Percentiles rank a stretch among this genome's conserved stretches.
phyloP scores from a whole-genome alignment of 2,888 invertebrate genomes.

The Uloborus plumipes region DNA sequence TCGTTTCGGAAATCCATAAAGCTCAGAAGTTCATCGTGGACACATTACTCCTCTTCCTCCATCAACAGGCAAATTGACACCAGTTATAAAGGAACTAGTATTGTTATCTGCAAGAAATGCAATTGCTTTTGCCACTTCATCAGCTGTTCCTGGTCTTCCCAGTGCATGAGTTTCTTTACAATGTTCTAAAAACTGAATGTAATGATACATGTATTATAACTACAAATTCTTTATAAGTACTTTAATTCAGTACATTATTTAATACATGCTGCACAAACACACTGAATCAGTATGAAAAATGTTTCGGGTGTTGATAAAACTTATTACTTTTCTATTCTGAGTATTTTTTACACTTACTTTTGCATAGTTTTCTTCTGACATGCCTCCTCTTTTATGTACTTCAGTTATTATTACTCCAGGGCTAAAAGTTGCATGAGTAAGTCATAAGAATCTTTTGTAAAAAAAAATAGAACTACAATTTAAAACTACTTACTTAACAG shows the following conservation, averaged over 20 bases:
- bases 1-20: neutral
- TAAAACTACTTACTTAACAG: conserved; percentile 70
- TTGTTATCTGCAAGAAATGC: conserved; percentile 91
- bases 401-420: conserved; percentile 94
- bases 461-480: neutral
- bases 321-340: too few species aligned
- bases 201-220: conserved; percentile 10
- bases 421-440: conserved; percentile 69
- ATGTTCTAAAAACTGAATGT: conserved; percentile 81
- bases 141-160: conserved; percentile 85
- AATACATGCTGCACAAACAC: too few species aligned
- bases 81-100: conserved; percentile 88
- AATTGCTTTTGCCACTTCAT: conserved; percentile 91
- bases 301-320: too few species aligned
- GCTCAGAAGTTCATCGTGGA: conserved; percentile 77
- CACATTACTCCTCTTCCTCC: conserved; percentile 96
- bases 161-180: conserved; percentile 91
- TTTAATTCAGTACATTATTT: too few species aligned
- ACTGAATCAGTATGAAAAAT: too few species aligned
- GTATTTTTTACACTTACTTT: conserved; percentile 71
- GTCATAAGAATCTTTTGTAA: neutral
- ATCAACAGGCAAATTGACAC: conserved; percentile 89
- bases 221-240: too few species aligned
- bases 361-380: conserved; percentile 84
- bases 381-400: conserved; percentile 87